These are phyloP conservation scores for Cloeon dipterum DNA, from an alignment of 2,888 invertebrate species.

Conservation along the genomic window DNA sequence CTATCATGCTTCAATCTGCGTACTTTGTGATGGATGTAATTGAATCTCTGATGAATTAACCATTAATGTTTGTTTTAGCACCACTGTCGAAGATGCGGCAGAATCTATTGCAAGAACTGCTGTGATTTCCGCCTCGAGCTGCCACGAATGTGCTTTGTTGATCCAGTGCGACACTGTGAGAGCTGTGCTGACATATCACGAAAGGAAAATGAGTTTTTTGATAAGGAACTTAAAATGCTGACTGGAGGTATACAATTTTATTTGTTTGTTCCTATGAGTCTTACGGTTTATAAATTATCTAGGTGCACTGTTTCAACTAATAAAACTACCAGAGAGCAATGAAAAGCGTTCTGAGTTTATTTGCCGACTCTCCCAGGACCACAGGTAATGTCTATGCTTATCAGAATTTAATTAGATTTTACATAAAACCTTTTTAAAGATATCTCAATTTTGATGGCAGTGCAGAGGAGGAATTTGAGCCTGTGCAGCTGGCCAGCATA, in stretches of 20 bases:
- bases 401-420: not conserved
- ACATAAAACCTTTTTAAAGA: slow-evolving; percentile 1
- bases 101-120: slow-evolving; percentile 21
- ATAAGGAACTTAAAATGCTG: slow-evolving; percentile 20
- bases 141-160: slow-evolving; percentile 25
- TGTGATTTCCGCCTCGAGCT: slow-evolving; percentile 17
- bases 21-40: not conserved
- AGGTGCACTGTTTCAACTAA: slow-evolving; percentile 9
- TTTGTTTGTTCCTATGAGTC: not conserved
- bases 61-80: slow-evolving; percentile 16
- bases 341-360: slow-evolving; percentile 4
- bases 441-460: slow-evolving; percentile 5
- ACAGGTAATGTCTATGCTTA: slow-evolving; percentile 7
- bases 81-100: slow-evolving; percentile 25
- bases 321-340: slow-evolving; percentile 5
- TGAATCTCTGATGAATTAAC: no score
- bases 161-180: slow-evolving; percentile 22
- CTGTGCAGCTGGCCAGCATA: not conserved
- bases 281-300: slow-evolving; percentile 2
- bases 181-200: slow-evolving; percentile 17
- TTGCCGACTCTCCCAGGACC: slow-evolving; percentile 11
- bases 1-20: no score
- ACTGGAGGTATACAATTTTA: slow-evolving; percentile 14
- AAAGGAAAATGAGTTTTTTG: slow-evolving; percentile 23
- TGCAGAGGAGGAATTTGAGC: not conserved